These are phyloP conservation scores for Bos taurus DNA, from an alignment of 2,113 vertebrate genomes.

Conservation along the genomic window DNA sequence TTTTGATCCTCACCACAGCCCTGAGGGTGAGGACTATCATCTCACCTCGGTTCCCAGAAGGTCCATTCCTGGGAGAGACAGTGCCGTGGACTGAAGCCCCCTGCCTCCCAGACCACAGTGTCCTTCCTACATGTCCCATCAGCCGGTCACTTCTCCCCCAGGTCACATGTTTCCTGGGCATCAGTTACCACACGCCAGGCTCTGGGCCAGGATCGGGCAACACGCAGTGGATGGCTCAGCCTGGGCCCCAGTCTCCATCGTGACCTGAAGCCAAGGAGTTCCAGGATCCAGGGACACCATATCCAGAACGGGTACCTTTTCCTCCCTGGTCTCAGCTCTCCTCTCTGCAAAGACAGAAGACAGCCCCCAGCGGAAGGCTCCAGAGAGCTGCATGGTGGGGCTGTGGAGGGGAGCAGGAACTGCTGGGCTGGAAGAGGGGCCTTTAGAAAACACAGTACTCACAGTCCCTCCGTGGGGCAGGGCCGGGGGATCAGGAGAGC, in stretches of 20 bases:
- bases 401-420: not conserved
- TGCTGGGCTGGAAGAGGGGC: not conserved
- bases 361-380: constrained; percentile 9
- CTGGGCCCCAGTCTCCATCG: not conserved
- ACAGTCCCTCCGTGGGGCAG: not conserved
- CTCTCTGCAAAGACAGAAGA: not conserved
- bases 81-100: not conserved
- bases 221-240: not conserved
- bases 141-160: not conserved
- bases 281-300: not conserved
- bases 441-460: not conserved
- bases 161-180: not conserved
- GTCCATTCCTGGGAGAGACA: not conserved
- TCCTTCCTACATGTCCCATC: not conserved
- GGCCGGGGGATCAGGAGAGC: not conserved
- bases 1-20: not conserved
- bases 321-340: not conserved
- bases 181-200: not conserved
- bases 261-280: not conserved
- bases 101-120: not conserved
- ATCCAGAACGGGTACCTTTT: not conserved
- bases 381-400: not conserved
- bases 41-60: not conserved
- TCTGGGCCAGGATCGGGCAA: not conserved
- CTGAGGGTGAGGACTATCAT: not conserved